These are phyloP conservation scores for Zoanthus sansibaricus DNA, from an alignment of 92 coral and sea anemone genomes.

Conservation along the genomic window DNA sequence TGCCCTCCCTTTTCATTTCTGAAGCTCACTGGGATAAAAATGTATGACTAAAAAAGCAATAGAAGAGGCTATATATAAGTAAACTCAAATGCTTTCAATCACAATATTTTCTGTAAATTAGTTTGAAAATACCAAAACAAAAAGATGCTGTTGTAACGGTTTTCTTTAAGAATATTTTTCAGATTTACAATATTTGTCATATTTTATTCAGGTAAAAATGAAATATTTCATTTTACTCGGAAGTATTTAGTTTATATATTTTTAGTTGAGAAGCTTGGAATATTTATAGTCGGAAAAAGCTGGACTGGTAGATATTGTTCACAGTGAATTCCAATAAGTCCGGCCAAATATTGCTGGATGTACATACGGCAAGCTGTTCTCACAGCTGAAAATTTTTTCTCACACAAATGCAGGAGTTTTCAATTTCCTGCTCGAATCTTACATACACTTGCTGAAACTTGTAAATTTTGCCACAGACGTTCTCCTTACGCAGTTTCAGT, in stretches of 20 bases:
- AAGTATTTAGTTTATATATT: slow-evolving; percentile 74
- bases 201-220: slow-evolving; percentile 48
- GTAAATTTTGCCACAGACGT: slow-evolving; percentile 38
- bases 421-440: slow-evolving; percentile 14
- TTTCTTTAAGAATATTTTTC: slow-evolving; percentile 40
- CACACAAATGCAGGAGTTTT: slow-evolving; percentile 16
- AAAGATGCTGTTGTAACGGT: slow-evolving; percentile 24
- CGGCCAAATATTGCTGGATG: slow-evolving; percentile 34
- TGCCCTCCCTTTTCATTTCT: background rate
- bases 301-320: slow-evolving; percentile 44
- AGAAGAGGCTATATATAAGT: background rate
- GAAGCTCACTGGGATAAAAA: background rate
- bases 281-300: slow-evolving; percentile 69
- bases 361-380: slow-evolving; percentile 21
- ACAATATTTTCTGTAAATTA: background rate
- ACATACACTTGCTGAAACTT: slow-evolving; percentile 32
- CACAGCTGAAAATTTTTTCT: slow-evolving; percentile 15
- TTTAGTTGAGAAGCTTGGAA: slow-evolving; percentile 70
- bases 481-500: slow-evolving; percentile 1
- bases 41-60: background rate
- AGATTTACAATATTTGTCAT: slow-evolving; percentile 48
- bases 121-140: background rate
- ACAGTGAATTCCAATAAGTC: slow-evolving; percentile 7
- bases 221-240: slow-evolving; percentile 50
- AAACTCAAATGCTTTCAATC: background rate